Percentiles rank a stretch among this genome's conserved stretches.
Evolutionary conservation across 2,113 vertebrate genomes (phyloP).

Genomic region (Platichthys flesus): DNA sequence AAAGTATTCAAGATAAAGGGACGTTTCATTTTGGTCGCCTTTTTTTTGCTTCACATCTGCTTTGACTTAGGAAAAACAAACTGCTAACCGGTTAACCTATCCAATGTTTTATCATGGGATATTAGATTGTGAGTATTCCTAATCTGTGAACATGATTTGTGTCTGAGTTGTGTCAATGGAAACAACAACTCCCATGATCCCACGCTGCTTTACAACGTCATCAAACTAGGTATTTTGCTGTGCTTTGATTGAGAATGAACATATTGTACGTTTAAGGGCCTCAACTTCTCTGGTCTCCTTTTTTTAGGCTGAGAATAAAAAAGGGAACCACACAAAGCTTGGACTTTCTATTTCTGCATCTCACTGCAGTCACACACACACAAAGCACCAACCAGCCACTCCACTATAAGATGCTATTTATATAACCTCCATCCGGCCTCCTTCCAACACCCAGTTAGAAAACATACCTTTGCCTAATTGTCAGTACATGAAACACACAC

Average conservation of each 20-base stretch:
- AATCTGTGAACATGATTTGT: too few species aligned
- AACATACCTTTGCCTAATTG: neutral
- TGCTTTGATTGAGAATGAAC: neutral
- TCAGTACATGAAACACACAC: neutral
- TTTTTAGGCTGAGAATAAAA: neutral
- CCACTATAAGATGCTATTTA: constrained; percentile 39
- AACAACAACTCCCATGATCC: too few species aligned
- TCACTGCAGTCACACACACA: neutral
- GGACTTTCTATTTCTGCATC: constrained; percentile 13
- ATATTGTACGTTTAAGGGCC: neutral
- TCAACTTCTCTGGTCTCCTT: too few species aligned
- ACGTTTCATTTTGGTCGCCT: too few species aligned
- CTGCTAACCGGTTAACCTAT: too few species aligned
- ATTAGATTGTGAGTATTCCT: too few species aligned
- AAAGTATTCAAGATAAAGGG: too few species aligned
- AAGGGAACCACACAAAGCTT: neutral
- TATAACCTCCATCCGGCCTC: constrained; percentile 14
- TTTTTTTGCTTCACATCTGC: too few species aligned
- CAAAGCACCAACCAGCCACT: constrained; percentile 16
- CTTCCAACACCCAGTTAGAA: neutral
- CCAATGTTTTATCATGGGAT: too few species aligned
- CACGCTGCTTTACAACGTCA: neutral
- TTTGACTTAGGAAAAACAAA: too few species aligned
- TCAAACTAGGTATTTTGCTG: neutral
- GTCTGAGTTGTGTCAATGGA: too few species aligned